A percentile compares a stretch with the other conserved stretches of the same genome.
Evolutionary conservation across 2,113 vertebrate species (phyloP).

Genomic region (Electrona antarctica): DNA sequence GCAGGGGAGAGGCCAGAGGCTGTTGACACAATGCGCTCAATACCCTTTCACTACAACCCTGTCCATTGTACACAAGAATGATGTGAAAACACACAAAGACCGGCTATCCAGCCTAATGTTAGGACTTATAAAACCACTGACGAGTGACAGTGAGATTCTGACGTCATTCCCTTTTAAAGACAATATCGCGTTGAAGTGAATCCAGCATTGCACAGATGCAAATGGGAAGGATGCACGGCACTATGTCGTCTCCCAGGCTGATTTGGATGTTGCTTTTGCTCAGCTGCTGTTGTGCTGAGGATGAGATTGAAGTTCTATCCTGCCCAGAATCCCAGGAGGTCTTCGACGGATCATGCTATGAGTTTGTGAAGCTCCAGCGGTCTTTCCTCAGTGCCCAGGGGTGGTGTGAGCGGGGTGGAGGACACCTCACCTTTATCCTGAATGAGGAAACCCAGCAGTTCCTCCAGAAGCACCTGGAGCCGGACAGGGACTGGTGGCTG

Average conservation of each 20-base stretch:
- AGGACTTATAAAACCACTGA: constrained; percentile 19
- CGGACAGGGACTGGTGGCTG: constrained; percentile 89
- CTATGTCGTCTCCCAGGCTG: constrained; percentile 33
- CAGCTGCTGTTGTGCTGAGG: constrained; percentile 54
- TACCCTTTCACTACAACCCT: constrained; percentile 53
- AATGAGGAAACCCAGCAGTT: constrained; percentile 88
- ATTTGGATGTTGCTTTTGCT: constrained; percentile 53
- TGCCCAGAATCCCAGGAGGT: constrained; percentile 84
- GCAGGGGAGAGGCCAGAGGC: constrained; percentile 40
- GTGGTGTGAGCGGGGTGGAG: constrained; percentile 91
- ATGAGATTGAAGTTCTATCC: constrained; percentile 32
- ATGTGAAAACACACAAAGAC: constrained; percentile 65
- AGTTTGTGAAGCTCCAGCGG: constrained; percentile 81
- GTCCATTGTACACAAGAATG: constrained; percentile 50
- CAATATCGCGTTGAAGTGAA: constrained; percentile 19
- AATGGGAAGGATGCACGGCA: constrained; percentile 53
- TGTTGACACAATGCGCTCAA: constrained; percentile 66
- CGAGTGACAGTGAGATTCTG: constrained; percentile 28
- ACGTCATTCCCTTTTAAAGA: constrained; percentile 61
- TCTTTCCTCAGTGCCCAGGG: constrained; percentile 83
- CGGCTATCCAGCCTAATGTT: constrained; percentile 36
- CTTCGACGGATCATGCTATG: constrained; percentile 88
- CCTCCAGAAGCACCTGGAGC: constrained; percentile 83
- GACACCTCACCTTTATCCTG: constrained; percentile 89
- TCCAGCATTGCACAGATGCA: constrained; percentile 40